Percentiles rank a stretch among this genome's conserved stretches.
Conservation (phyloP, 1,140 invertebrate species). For the Macrobrachium nipponense region DNA sequence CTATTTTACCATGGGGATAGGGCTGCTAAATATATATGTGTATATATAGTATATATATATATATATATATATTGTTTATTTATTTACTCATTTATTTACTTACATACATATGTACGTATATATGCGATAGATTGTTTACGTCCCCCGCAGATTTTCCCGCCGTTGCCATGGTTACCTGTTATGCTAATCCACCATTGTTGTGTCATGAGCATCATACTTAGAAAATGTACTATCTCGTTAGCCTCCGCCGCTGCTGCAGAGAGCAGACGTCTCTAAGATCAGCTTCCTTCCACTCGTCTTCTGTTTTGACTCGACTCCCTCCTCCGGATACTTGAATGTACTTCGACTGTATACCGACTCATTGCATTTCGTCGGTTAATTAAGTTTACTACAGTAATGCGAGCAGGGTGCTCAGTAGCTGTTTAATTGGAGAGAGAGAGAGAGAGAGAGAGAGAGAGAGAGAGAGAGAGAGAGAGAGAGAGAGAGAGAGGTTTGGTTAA, state of each 20-base stretch:
- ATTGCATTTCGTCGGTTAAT: background rate
- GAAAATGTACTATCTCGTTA: background rate
- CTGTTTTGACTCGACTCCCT: background rate
- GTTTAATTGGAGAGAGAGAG: too few species aligned
- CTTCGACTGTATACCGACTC: background rate
- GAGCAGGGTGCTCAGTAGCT: too few species aligned
- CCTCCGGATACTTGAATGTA: too few species aligned
- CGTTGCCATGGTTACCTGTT: background rate
- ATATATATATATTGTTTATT: slow-evolving; percentile 22
- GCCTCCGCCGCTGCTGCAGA: too few species aligned
- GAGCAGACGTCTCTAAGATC: too few species aligned
- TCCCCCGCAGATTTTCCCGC: too few species aligned
- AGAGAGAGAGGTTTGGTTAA: too few species aligned
- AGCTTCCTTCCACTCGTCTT: background rate
- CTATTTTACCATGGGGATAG: too few species aligned
- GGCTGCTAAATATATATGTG: slow-evolving; percentile 1
- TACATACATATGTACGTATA: background rate
- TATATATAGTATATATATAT: slow-evolving; percentile 22
- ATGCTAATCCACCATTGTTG: slow-evolving; percentile 5
- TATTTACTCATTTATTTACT: background rate
- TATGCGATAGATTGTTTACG: background rate
- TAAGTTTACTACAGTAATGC: too few species aligned
- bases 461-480: too few species aligned
- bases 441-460: too few species aligned
- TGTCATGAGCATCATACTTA: background rate